Evolutionary conservation across 2,888 invertebrate species (phyloP).

Genomic region (Cetonia aurata): DNA sequence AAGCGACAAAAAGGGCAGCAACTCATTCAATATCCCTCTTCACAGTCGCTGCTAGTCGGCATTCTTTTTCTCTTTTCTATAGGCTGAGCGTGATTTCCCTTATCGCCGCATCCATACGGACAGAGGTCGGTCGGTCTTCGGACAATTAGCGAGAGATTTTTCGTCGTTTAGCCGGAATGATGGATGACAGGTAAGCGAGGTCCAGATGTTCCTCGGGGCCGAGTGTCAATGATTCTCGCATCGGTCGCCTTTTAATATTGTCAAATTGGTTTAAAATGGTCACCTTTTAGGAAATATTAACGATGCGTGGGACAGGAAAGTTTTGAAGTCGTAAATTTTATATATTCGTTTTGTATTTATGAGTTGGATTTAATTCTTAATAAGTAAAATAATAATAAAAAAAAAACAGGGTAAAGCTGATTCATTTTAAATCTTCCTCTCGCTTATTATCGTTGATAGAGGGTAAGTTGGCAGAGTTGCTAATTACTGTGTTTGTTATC

Average conservation of each 20-base stretch:
- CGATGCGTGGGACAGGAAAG: constrained; percentile 1
- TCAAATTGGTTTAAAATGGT: constrained; percentile 66
- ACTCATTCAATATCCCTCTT: constrained; percentile 56
- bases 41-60: neutral
- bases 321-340: neutral
- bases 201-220: constrained; percentile 57
- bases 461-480: too few relatives aligned
- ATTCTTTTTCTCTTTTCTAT: neutral
- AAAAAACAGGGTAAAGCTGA: too few relatives aligned
- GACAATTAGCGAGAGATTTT: constrained; percentile 65
- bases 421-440: too few relatives aligned
- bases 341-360: too few relatives aligned
- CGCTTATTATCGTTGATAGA: too few relatives aligned
- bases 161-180: constrained; percentile 63
- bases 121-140: constrained; percentile 55
- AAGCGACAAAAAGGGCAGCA: constrained; percentile 61
- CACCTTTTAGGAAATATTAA: constrained; percentile 37
- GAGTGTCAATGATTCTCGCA: constrained; percentile 53
- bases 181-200: constrained; percentile 57
- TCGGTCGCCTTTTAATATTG: constrained; percentile 64
- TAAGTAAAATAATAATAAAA: too few relatives aligned
- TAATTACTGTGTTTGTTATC: too few relatives aligned
- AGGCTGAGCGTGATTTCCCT: constrained; percentile 53
- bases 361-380: too few relatives aligned
- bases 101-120: constrained; percentile 56